A percentile compares a stretch with the other conserved stretches of the same genome.
Evolutionary conservation across 1,140 invertebrate genomes (phyloP).

Genomic region (Andricus grossulariae): DNA sequence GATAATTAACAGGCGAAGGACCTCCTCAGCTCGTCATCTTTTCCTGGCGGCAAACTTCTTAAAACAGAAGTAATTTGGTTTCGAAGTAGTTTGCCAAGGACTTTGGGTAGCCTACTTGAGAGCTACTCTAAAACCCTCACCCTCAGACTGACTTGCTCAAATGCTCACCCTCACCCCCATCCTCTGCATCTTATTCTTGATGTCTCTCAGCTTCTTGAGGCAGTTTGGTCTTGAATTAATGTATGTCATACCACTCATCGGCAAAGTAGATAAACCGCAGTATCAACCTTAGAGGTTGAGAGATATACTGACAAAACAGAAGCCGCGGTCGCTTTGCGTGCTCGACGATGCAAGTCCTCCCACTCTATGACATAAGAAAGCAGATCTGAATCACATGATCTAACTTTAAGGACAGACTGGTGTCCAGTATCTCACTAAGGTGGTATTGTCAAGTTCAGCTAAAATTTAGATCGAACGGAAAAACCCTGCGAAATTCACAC

Average conservation of each 20-base stretch:
- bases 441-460: too few relatives aligned
- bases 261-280: slow-evolving; percentile 34
- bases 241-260: slow-evolving; percentile 44
- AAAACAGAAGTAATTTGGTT: slow-evolving; percentile 56
- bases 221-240: slow-evolving; percentile 48
- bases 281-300: background rate
- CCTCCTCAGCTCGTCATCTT: slow-evolving; percentile 46
- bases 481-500: too few relatives aligned
- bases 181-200: slow-evolving; percentile 40
- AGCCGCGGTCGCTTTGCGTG: background rate
- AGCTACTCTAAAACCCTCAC: slow-evolving; percentile 50
- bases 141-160: slow-evolving; percentile 36
- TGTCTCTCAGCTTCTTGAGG: slow-evolving; percentile 39
- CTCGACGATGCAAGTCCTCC: background rate
- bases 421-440: too few relatives aligned
- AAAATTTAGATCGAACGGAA: too few relatives aligned
- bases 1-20: slow-evolving; percentile 17
- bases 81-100: slow-evolving; percentile 56
- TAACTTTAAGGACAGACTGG: too few relatives aligned
- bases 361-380: slow-evolving; percentile 10
- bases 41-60: slow-evolving; percentile 50
- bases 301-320: slow-evolving; percentile 24
- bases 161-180: slow-evolving; percentile 43
- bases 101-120: slow-evolving; percentile 49
- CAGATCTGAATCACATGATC: too few relatives aligned